phyloP scores from a whole-genome alignment of 2,113 vertebrate genomes.

The Turdus rufiventris region DNA sequence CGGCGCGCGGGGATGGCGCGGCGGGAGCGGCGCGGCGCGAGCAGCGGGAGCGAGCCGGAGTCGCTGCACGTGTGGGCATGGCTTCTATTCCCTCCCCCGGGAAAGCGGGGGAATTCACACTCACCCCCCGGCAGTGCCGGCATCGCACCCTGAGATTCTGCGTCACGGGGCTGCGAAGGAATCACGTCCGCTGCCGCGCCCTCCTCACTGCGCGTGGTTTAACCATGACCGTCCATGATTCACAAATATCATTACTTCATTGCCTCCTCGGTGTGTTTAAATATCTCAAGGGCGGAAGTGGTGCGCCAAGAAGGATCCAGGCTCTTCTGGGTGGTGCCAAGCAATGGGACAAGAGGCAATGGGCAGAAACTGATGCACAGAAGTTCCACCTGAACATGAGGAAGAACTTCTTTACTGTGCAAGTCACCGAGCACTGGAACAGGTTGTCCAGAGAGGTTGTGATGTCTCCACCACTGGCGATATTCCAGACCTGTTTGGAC shows the following conservation, averaged over 20 bases:
- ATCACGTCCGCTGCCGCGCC: not conserved
- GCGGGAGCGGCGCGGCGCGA: too few species aligned
- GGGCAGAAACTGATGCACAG: not conserved
- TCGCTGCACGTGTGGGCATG: too few species aligned
- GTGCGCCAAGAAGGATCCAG: not conserved
- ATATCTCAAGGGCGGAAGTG: not conserved
- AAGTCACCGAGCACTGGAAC: not conserved
- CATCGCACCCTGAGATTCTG: too few species aligned
- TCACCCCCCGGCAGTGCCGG: not conserved
- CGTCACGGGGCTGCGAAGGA: too few species aligned
- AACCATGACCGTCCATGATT: fast-evolving
- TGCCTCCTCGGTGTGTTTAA: not conserved
- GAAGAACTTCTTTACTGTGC: not conserved
- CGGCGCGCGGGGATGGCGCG: too few species aligned
- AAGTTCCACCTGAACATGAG: not conserved
- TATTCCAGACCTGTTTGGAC: fast-evolving
- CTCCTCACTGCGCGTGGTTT: fast-evolving
- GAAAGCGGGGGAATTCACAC: too few species aligned
- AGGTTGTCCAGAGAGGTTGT: not conserved
- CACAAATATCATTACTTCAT: fast-evolving
- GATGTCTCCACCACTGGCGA: not conserved
- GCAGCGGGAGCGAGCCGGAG: too few species aligned
- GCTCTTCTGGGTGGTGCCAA: not conserved
- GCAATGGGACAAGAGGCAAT: too few species aligned
- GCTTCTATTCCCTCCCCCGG: too few species aligned